Evolutionary conservation across 1,140 invertebrate genomes (phyloP).

Genomic region (Lepidurus arcticus): DNA sequence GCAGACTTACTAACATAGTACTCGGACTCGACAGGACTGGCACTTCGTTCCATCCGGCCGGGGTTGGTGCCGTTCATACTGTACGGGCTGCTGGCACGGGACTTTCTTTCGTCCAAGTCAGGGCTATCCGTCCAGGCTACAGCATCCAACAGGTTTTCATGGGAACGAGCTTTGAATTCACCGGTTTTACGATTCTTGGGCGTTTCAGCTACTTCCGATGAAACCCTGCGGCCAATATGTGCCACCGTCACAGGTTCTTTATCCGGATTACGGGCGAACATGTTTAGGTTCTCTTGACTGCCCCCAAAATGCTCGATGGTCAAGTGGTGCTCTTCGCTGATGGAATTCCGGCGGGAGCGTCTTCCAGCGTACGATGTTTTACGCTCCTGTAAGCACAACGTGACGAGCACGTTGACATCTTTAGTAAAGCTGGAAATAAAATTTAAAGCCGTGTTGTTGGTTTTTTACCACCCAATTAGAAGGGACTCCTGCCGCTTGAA

Average conservation of each 20-base stretch:
- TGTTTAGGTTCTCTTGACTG: slow-evolving; percentile 62
- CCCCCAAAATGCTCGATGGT: slow-evolving; percentile 89
- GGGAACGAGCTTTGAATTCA: not conserved
- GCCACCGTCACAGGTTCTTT: slow-evolving; percentile 60
- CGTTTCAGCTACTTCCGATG: not conserved
- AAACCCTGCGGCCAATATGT: slow-evolving; percentile 35
- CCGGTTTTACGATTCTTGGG: not conserved
- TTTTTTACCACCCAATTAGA: slow-evolving; percentile 33
- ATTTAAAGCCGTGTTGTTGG: not conserved
- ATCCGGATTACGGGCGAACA: slow-evolving; percentile 64
- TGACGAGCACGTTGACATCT: slow-evolving; percentile 53
- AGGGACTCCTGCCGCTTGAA: slow-evolving; percentile 32
- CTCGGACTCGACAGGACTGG: slow-evolving; percentile 23
- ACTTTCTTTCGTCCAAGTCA: slow-evolving; percentile 22
- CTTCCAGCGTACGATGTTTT: slow-evolving; percentile 62
- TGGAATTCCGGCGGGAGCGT: slow-evolving; percentile 72
- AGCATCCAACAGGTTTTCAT: slow-evolving; percentile 29
- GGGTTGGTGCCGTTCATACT: slow-evolving; percentile 28
- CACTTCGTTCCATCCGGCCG: slow-evolving; percentile 2
- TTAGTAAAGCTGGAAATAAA: not conserved
- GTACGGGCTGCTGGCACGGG: slow-evolving; percentile 32
- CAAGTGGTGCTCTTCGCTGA: slow-evolving; percentile 73
- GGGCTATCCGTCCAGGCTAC: slow-evolving; percentile 22
- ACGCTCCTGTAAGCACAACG: slow-evolving; percentile 61
- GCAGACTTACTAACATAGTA: slow-evolving; percentile 38